Percentiles rank a stretch among this genome's conserved stretches.
Conservation (phyloP, 2,888 invertebrate genomes). For the Tyria jacobaeae region DNA sequence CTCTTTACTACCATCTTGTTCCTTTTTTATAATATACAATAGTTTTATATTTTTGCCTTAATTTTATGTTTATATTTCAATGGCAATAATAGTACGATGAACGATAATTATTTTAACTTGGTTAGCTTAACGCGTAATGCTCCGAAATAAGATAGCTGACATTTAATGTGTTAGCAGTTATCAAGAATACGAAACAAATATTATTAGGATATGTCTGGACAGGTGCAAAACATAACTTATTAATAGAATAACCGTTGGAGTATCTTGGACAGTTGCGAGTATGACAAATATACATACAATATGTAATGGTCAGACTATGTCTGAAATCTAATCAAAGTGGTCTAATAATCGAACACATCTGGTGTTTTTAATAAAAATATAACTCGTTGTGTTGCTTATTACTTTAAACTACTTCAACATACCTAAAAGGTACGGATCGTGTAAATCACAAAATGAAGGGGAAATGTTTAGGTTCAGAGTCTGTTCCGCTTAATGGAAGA, state of each 20-base stretch:
- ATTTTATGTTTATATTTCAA: not conserved
- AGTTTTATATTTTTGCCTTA: not conserved
- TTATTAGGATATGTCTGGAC: not conserved
- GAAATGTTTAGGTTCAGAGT: too few relatives aligned
- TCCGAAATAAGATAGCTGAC: not conserved
- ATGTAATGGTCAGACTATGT: too few relatives aligned
- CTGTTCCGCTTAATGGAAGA: too few relatives aligned
- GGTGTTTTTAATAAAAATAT: too few relatives aligned
- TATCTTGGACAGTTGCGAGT: not conserved
- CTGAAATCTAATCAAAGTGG: too few relatives aligned
- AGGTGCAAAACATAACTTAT: not conserved
- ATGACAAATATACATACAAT: too few relatives aligned
- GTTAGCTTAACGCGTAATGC: not conserved
- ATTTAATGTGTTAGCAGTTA: not conserved
- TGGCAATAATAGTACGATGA: not conserved
- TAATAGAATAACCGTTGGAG: not conserved
- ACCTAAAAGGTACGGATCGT: too few relatives aligned
- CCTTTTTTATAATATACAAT: not conserved
- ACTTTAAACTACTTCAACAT: too few relatives aligned
- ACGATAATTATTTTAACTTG: not conserved
- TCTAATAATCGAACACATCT: too few relatives aligned
- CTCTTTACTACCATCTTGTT: not conserved
- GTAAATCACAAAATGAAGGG: too few relatives aligned
- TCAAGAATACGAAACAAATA: not conserved
- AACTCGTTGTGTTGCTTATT: too few relatives aligned